Evolutionary conservation across 2,888 invertebrate species (phyloP).

Genomic region (Aporophyla nigra): DNA sequence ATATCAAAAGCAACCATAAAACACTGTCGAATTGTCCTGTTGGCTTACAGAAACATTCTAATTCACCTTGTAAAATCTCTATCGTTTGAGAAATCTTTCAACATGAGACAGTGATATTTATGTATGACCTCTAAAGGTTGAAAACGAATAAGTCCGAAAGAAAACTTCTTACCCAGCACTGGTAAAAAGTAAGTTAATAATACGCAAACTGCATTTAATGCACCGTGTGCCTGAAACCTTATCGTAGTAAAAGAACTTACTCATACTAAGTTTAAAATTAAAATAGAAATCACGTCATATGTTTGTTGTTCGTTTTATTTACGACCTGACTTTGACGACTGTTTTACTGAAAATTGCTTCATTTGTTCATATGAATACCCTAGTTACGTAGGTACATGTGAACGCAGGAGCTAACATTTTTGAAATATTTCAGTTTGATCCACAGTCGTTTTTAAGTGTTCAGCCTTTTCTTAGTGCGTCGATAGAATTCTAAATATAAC

Average conservation of each 20-base stretch:
- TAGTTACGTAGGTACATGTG: conserved; percentile 7
- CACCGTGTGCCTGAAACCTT: conserved; percentile 8
- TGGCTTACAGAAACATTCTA: no score
- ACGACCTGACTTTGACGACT: conserved; percentile 55
- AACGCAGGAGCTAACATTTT: not conserved
- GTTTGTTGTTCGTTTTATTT: conserved; percentile 49
- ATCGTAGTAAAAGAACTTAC: conserved; percentile 17
- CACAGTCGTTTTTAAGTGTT: not conserved
- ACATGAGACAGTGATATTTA: no score
- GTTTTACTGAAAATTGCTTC: conserved; percentile 49
- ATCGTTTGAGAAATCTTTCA: not conserved
- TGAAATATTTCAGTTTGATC: not conserved
- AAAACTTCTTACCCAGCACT: no score
- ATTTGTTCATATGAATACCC: conserved; percentile 39
- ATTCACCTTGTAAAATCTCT: not conserved
- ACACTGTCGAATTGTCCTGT: not conserved
- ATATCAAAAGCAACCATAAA: not conserved
- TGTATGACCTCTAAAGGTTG: no score
- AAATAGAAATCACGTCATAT: conserved; percentile 60
- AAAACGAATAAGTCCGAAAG: no score
- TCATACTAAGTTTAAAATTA: conserved; percentile 45
- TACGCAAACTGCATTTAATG: not conserved
- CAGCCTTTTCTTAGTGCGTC: no score
- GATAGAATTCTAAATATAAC: no score
- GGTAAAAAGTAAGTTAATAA: no score